Evolutionary conservation across 2,113 vertebrate genomes (phyloP), one percentile per base, ranked within the genome.

Genomic region (Hassar affinis): DNA sequence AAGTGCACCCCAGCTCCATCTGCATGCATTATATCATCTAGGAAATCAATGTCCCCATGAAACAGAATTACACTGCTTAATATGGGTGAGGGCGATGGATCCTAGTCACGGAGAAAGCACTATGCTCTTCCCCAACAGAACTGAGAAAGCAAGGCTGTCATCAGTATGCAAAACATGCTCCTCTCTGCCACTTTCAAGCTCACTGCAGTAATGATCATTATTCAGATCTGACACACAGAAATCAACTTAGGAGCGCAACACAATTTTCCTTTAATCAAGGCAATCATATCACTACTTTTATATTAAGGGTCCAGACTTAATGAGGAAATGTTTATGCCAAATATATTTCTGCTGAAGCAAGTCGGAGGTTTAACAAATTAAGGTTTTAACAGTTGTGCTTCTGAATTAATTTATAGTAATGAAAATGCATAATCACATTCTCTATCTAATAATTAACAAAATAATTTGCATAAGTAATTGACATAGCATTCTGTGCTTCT

Each of bases 171-270:
- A 80, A 85, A 81, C 86, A 80, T 79, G 78, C 78, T 74, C n/a
- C 75, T 64, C 49, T 54, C 61, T 85, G 76, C 78, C 87, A 85
- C 80, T 82, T 61, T 87, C 56, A 85, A 81, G 66, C 66, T 56
- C 84, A 86, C 88, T 52, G 85, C 86, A 85, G 86, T 79, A 79
- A 88, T 90, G 86, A 88, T 76, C 85, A 84, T 91, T 85, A 88
- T 87, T 91, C 90, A 90, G 85, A 88, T 88, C 77, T 90, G 91
- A 90, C 88, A 90, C 47, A 47, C 78, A 88, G 82, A 91, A 90
- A 90, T 90, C 89, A 85, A 83, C 83, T 80, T 82, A 85, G 86
- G 38, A 75, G 77, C 10, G 0, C 69, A 25, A 88, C 85, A 86
- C 86, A 76, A 83, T 82, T 74, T 88, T 84, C 81, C 52, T 82